A percentile compares a stretch with the other conserved stretches of the same genome.
These are phyloP conservation scores for Clavelina lepadiformis DNA, from an alignment of 23 tunicate genomes.

Conservation along the genomic window DNA sequence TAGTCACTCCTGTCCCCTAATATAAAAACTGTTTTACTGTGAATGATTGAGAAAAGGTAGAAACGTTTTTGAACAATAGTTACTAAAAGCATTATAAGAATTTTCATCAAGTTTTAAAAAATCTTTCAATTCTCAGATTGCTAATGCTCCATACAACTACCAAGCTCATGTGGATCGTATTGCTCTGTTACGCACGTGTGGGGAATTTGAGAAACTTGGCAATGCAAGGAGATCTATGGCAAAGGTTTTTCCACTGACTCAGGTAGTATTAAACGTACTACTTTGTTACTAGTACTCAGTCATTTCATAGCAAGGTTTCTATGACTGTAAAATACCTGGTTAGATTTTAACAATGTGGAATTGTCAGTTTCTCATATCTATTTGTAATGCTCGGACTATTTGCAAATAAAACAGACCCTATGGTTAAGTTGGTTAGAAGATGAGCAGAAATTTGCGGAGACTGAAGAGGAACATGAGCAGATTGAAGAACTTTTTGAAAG, in stretches of 20 bases:
- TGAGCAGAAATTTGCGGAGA: conserved; percentile 73
- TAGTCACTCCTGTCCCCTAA: too few species aligned
- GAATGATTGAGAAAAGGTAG: too few species aligned
- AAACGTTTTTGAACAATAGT: too few species aligned
- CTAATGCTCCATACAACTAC: conserved; percentile 53
- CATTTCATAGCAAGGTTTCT: too few species aligned
- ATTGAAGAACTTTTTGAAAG: conserved; percentile 64
- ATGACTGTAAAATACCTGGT: too few species aligned
- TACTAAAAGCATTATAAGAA: not conserved
- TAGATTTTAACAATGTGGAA: too few species aligned
- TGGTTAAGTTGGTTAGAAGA: conserved; percentile 91
- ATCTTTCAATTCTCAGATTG: conserved; percentile 8
- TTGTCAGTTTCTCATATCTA: too few species aligned
- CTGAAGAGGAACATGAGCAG: conserved; percentile 67
- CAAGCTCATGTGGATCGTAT: conserved; percentile 72
- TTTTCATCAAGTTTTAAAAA: not conserved
- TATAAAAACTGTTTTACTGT: too few species aligned
- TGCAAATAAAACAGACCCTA: conserved; percentile 28
- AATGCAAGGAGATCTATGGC: conserved; percentile 63
- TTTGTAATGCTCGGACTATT: too few species aligned
- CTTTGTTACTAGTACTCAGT: too few species aligned
- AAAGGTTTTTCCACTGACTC: conserved; percentile 66
- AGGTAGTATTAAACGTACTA: too few species aligned
- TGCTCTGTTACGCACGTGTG: conserved; percentile 43
- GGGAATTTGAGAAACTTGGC: conserved; percentile 62